phyloP scores from a whole-genome alignment of 2,797 vertebrate genomes.

The Gambusia yucatana region DNA sequence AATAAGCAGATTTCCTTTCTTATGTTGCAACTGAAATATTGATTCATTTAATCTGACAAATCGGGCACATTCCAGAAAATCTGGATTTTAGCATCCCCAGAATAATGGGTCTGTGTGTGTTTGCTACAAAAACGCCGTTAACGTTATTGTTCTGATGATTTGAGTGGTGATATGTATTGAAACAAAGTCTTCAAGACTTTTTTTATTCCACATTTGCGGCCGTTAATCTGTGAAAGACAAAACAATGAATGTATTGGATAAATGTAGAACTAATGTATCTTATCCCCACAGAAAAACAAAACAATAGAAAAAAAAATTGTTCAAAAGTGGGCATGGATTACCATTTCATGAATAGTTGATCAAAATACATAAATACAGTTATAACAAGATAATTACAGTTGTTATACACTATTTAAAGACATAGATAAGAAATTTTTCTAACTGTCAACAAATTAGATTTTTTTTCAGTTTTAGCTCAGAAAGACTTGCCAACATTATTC shows the following conservation, averaged over 20 bases:
- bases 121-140: background rate
- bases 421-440: background rate
- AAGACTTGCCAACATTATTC: background rate
- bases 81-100: background rate
- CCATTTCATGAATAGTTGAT: background rate
- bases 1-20: conserved; percentile 75
- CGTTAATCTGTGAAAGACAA: background rate
- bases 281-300: background rate
- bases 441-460: background rate
- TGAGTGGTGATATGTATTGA: background rate
- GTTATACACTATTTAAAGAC: background rate
- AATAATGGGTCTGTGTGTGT: background rate
- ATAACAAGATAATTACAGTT: background rate
- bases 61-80: conserved; percentile 54
- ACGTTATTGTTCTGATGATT: background rate
- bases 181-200: background rate
- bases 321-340: background rate
- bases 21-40: conserved; percentile 69
- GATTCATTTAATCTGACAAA: conserved; percentile 64
- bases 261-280: too few relatives aligned
- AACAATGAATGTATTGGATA: background rate
- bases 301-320: background rate
- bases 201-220: background rate
- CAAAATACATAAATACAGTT: background rate
- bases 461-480: background rate